Evolutionary conservation across 1,140 invertebrate genomes (phyloP).

Genomic region (Drosophila malerkotliana): DNA sequence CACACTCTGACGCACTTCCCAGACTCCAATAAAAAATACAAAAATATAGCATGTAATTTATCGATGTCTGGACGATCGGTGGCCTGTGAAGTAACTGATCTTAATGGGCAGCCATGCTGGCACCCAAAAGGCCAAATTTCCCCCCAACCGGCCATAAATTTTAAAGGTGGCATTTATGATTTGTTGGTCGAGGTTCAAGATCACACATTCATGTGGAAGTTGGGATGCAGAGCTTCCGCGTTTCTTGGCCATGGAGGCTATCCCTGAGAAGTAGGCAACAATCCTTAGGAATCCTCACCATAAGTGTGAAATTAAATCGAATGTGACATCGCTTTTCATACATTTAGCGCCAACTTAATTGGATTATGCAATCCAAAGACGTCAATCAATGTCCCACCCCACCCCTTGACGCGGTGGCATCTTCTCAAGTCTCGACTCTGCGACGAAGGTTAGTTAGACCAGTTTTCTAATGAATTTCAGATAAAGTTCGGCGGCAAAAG

Average conservation of each 20-base stretch:
- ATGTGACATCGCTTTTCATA: conserved; percentile 26
- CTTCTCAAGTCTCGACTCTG: conserved; percentile 30
- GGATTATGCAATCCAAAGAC: conserved; percentile 56
- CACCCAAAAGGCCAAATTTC: conserved; percentile 16
- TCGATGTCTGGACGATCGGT: conserved; percentile 23
- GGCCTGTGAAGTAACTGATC: conserved; percentile 33
- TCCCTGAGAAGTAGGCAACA: conserved; percentile 12
- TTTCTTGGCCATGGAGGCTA: background rate
- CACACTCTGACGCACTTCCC: conserved; percentile 14
- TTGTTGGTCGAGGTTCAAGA: conserved; percentile 38
- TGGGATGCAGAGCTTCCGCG: conserved; percentile 27
- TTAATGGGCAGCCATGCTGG: conserved; percentile 25
- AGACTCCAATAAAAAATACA: background rate
- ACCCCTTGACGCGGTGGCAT: conserved; percentile 19
- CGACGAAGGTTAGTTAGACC: conserved; percentile 62
- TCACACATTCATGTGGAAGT: conserved; percentile 15
- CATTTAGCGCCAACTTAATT: conserved; percentile 53
- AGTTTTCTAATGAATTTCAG: conserved; percentile 75
- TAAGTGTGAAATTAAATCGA: conserved; percentile 3
- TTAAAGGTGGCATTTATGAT: conserved; percentile 31
- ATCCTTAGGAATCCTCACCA: conserved; percentile 23
- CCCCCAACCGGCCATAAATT: conserved; percentile 41
- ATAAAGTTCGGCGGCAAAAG: conserved; percentile 51
- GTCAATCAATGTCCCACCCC: conserved; percentile 38
- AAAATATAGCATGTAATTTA: conserved; percentile 25